Conservation (phyloP, 2,797 vertebrate species). For the Xiphorhynchus erythropygius region DNA sequence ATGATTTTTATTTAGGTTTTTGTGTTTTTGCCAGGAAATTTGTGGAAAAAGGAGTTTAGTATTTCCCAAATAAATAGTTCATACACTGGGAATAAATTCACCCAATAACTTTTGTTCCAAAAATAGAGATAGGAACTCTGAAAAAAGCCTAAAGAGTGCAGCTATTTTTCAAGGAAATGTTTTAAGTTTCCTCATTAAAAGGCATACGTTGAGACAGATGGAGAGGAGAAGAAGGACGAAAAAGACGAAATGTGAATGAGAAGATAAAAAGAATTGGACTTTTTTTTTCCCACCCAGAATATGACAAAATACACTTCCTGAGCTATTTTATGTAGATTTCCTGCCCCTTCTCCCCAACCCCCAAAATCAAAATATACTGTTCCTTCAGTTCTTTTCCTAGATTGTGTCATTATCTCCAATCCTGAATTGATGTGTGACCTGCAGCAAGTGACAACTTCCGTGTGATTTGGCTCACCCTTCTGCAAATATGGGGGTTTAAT, state of each 20-base stretch:
- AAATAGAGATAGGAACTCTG: not conserved
- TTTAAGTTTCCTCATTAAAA: not conserved
- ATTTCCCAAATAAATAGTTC: not conserved
- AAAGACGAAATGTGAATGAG: not conserved
- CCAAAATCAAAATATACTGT: fast-evolving
- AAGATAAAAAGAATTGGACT: not conserved
- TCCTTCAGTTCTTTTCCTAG: not conserved
- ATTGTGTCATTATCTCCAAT: not conserved
- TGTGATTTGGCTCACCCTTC: not conserved
- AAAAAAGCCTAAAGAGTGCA: not conserved
- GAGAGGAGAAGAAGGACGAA: not conserved
- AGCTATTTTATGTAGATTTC: not conserved
- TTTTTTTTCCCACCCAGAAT: not conserved
- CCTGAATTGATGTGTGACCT: not conserved
- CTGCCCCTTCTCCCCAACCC: fast-evolving
- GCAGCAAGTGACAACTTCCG: not conserved
- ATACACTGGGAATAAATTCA: not conserved
- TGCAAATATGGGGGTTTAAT: not conserved
- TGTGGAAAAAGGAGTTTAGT: fast-evolving
- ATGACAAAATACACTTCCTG: not conserved
- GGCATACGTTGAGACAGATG: not conserved
- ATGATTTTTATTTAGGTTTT: not conserved
- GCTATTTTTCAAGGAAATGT: not conserved
- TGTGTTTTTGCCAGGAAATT: not conserved
- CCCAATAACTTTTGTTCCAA: not conserved